Evolutionary conservation across 1,140 invertebrate species (phyloP).

Genomic region (Parasteatoda tepidariorum): DNA sequence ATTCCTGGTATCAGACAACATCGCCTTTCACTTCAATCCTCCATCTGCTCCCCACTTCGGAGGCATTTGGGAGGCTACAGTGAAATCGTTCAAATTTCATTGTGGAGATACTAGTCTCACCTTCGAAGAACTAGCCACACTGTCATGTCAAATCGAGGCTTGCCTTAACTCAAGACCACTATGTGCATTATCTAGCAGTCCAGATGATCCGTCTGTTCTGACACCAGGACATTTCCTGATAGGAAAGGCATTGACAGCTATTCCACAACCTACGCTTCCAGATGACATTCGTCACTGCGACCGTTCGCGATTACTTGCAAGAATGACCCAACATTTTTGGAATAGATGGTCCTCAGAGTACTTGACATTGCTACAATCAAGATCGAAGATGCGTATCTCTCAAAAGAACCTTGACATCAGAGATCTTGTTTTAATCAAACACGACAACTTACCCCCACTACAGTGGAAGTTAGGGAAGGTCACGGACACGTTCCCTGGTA

Average conservation of each 20-base stretch:
- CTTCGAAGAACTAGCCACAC: slow-evolving; percentile 17
- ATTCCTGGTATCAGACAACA: slow-evolving; percentile 47
- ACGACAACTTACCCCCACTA: too few relatives aligned
- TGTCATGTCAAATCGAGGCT: slow-evolving; percentile 32
- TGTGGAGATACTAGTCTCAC: slow-evolving; percentile 40
- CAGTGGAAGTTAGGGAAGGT: too few relatives aligned
- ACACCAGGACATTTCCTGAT: too few relatives aligned
- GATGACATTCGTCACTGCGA: slow-evolving; percentile 4
- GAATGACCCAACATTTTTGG: slow-evolving; percentile 18
- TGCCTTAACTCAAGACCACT: slow-evolving; percentile 47
- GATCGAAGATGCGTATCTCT: too few relatives aligned
- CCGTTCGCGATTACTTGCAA: slow-evolving; percentile 6
- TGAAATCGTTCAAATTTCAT: slow-evolving; percentile 67
- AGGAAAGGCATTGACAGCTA: too few relatives aligned
- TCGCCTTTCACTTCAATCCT: slow-evolving; percentile 70
- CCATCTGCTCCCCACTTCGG: slow-evolving; percentile 69
- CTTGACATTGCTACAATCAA: too few relatives aligned
- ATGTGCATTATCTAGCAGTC: too few relatives aligned
- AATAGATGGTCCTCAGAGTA: slow-evolving; percentile 21
- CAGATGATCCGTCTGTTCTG: too few relatives aligned
- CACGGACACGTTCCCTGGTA: too few relatives aligned
- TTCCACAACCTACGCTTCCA: slow-evolving; percentile 1
- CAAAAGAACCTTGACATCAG: too few relatives aligned
- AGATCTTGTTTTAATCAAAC: too few relatives aligned
- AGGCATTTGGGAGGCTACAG: slow-evolving; percentile 68